Conservation (phyloP, 2,113 vertebrate species). For the Hippocampus mohnikei region DNA sequence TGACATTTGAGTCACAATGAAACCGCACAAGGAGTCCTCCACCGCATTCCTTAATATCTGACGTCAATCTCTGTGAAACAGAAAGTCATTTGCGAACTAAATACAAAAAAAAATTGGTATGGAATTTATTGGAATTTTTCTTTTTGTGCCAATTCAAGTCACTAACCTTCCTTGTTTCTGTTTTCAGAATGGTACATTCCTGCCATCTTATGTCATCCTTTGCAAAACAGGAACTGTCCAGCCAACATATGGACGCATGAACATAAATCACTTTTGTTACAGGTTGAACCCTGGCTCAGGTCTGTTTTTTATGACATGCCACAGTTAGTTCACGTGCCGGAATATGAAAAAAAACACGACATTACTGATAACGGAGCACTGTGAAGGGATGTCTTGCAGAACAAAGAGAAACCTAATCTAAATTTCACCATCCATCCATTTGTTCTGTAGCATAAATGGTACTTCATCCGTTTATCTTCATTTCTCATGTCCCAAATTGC, state of each 20-base stretch:
- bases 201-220: not conserved
- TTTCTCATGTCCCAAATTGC: constrained; percentile 22
- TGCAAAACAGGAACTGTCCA: not conserved
- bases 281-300: not conserved
- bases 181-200: not conserved
- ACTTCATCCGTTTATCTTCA: constrained; percentile 26
- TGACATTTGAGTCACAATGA: not conserved
- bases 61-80: not conserved
- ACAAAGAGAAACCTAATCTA: not conserved
- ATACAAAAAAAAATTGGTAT: not conserved
- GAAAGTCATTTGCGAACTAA: not conserved
- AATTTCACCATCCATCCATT: too few relatives aligned
- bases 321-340: not conserved
- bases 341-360: not conserved
- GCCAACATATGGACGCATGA: not conserved
- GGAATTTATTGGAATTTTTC: not conserved
- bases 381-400: not conserved
- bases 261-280: not conserved
- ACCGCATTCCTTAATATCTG: not conserved
- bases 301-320: not conserved
- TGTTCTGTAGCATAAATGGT: not conserved
- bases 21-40: not conserved
- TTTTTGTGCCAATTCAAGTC: not conserved
- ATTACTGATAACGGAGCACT: not conserved
- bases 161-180: not conserved